A percentile compares a stretch with the other conserved stretches of the same genome.
phyloP scores from a whole-genome alignment of 1,140 invertebrate genomes.

The Diorhabda elongata region DNA sequence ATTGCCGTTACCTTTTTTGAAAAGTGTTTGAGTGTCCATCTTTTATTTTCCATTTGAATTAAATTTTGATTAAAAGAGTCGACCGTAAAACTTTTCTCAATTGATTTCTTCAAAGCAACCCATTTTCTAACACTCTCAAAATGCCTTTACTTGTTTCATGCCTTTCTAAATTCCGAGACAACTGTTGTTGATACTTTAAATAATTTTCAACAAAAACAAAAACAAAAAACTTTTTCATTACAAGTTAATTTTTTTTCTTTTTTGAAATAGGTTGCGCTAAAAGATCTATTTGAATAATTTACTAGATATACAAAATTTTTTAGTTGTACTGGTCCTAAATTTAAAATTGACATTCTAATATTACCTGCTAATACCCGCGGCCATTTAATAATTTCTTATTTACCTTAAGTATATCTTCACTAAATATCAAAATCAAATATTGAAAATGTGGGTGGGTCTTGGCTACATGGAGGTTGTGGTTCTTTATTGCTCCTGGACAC shows the following conservation, averaged over 20 bases:
- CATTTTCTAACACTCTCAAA: slow-evolving; percentile 3
- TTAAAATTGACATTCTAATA: no score
- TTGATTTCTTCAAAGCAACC: slow-evolving; percentile 7
- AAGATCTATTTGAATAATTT: slow-evolving; percentile 14
- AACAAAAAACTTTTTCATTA: slow-evolving; percentile 11
- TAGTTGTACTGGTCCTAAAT: slow-evolving; percentile 11
- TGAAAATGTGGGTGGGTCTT: no score
- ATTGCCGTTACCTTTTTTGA: neutral
- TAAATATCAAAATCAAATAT: no score
- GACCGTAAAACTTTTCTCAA: slow-evolving; percentile 6
- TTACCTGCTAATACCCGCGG: no score
- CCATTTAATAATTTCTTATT: no score
- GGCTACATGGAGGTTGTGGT: no score
- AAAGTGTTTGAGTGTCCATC: neutral
- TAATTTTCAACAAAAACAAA: neutral
- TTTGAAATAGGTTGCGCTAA: slow-evolving; percentile 3
- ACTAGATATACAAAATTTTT: slow-evolving; percentile 9
- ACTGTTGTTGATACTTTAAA: neutral
- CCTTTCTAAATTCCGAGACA: neutral
- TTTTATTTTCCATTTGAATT: no score
- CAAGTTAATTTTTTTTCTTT: slow-evolving; percentile 8
- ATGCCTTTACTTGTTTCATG: neutral
- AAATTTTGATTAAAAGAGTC: neutral
- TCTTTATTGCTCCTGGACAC: no score
- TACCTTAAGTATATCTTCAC: no score